Conservation (phyloP, 2,888 invertebrate genomes). For the Lacanobia wlatinum region DNA sequence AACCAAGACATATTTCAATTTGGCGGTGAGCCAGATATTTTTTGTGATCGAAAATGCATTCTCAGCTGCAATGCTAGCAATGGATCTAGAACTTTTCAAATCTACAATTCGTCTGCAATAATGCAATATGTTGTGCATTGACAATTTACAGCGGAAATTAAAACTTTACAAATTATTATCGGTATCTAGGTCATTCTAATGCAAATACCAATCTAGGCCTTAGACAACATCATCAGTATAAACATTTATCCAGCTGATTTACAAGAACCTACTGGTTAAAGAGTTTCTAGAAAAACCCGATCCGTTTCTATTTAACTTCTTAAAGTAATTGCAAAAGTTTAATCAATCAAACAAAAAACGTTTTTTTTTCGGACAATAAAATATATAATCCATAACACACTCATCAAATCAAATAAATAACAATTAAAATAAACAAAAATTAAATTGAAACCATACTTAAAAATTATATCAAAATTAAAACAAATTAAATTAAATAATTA, state of each 20-base stretch:
- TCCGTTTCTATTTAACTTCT: no score
- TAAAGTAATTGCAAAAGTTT: no score
- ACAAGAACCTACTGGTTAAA: no score
- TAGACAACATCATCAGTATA: not conserved
- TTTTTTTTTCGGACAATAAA: no score
- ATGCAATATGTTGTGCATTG: constrained; percentile 43
- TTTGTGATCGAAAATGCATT: constrained; percentile 78
- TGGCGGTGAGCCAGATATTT: constrained; percentile 81
- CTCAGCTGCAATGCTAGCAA: constrained; percentile 73
- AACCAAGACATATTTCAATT: constrained; percentile 85
- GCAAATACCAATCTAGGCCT: not conserved
- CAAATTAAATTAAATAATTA: no score
- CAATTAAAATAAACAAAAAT: no score
- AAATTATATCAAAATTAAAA: no score
- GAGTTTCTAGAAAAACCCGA: not conserved
- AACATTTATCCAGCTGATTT: not conserved
- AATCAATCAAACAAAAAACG: no score
- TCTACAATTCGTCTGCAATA: constrained; percentile 10
- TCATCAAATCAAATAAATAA: no score
- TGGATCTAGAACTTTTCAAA: constrained; percentile 53
- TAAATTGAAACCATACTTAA: no score
- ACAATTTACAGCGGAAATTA: constrained; percentile 49
- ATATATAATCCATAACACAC: no score
- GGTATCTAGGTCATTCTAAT: not conserved
- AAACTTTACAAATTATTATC: constrained; percentile 13